Base-by-base conservation (phyloP, 2,113 vertebrate genomes). In the Excalfactoria chinensis region DNA sequence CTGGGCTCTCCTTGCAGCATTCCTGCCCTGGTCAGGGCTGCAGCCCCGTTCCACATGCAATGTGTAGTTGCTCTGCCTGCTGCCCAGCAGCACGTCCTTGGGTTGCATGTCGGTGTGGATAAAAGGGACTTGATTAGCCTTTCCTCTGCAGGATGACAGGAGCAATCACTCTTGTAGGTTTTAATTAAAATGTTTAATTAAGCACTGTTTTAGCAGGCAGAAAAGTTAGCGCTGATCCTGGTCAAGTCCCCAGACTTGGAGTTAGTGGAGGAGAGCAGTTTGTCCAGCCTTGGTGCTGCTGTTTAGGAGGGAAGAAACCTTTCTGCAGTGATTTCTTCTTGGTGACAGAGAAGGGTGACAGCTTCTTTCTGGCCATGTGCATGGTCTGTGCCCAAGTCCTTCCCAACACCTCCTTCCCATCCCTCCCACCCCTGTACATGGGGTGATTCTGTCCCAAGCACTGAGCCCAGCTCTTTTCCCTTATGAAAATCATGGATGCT, bases 161-260 rank as follows among this genome's bases (percentile, higher is more conserved):
- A n/a, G 48, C 96, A 96, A 98, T 98, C 94, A 95, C 81, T 98
- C 95, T 96, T 95, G 94, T 90, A 91, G 92, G 70, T 97, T 98
- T 98, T 97, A 98, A 98, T 98, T 97, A 97, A 97, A 97, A 93
- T 96, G 93, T 98, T 97, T 97, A 98, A 97, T 98, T 97, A 97
- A 91, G 76, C 85, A 71, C 84, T 93, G 78, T 95, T 97, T 81
- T 93, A 96, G 88, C 56, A 93, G 95, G 89, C 89, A 94, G 91
- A 92, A 90, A 93, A 97, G 92, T 95, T 94, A 94, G 86, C 46
- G 11, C 48, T 9, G 4, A n/a, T 90, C 49, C 89, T 84, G 89
- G 70, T 43, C 1, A 10, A 48, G 46, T 93, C 84, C 63, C 60
- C 74, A 79, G 87, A 43, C 40, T 64, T 74, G 72, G 83, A 84